phyloP scores from a whole-genome alignment of 2,888 invertebrate genomes.

The Drosophila multiciliata region DNA sequence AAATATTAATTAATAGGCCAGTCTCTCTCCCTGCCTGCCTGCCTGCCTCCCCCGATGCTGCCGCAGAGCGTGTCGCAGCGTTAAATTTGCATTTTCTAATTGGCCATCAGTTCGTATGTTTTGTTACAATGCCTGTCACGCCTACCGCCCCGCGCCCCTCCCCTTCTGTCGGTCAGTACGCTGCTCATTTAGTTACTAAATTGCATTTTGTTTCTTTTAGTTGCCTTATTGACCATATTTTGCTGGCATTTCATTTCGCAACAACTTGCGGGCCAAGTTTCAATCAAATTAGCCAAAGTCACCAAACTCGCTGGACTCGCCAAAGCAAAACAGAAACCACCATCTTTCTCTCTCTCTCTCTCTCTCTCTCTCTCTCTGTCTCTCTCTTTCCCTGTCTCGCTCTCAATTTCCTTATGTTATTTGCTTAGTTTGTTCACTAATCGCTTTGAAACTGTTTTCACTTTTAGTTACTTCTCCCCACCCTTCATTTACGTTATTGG shows the following conservation, averaged over 20 bases:
- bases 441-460: slow-evolving; percentile 37
- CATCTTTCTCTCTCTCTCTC: not conserved
- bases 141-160: not conserved
- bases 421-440: slow-evolving; percentile 25
- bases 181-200: slow-evolving; percentile 34
- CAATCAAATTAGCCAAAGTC: slow-evolving; percentile 18
- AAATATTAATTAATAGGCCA: slow-evolving; percentile 77
- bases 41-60: not conserved
- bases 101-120: slow-evolving; percentile 67
- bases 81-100: slow-evolving; percentile 72
- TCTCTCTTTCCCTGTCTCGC: not conserved
- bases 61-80: slow-evolving; percentile 15
- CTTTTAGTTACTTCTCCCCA: slow-evolving; percentile 13
- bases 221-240: slow-evolving; percentile 42
- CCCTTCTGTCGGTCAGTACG: not conserved
- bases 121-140: slow-evolving; percentile 47
- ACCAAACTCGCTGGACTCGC: slow-evolving; percentile 3
- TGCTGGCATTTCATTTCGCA: slow-evolving; percentile 26
- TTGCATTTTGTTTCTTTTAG: slow-evolving; percentile 59
- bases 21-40: slow-evolving; percentile 1
- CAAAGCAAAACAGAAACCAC: slow-evolving; percentile 1
- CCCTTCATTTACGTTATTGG: not conserved
- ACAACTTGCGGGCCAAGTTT: not conserved
- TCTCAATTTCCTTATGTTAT: not conserved
- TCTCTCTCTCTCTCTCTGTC: not conserved